Evolutionary conservation across 2,797 vertebrate species (phyloP).

Genomic region (Cirrhinus mrigala): DNA sequence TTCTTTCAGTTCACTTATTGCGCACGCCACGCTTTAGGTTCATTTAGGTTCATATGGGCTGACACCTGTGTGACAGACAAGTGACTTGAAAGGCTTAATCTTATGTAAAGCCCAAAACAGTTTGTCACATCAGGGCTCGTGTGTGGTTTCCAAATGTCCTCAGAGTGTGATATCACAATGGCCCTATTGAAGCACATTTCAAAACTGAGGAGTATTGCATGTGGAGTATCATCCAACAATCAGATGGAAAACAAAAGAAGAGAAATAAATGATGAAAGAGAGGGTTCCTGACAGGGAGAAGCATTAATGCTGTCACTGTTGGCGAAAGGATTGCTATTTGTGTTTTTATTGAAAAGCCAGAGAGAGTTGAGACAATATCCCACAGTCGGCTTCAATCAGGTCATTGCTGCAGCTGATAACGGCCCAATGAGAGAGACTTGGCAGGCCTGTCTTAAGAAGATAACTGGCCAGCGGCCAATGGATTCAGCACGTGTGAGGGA

Average conservation of each 20-base stretch:
- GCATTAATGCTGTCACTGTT: slow-evolving; percentile 28
- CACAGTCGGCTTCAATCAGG: slow-evolving; percentile 23
- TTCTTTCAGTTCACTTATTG: background rate
- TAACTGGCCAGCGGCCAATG: slow-evolving; percentile 1
- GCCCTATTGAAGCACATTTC: background rate
- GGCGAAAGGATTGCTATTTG: background rate
- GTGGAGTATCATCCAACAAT: background rate
- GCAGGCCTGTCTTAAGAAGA: background rate
- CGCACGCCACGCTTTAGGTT: background rate
- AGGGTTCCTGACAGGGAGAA: slow-evolving; percentile 23
- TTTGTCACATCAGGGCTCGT: background rate
- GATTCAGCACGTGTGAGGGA: background rate
- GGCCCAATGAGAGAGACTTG: background rate
- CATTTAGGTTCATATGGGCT: background rate
- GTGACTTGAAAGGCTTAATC: background rate
- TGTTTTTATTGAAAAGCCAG: slow-evolving; percentile 40
- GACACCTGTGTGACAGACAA: background rate
- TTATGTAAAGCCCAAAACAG: background rate
- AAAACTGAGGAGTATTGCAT: background rate
- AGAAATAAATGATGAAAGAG: background rate
- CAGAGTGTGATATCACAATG: background rate
- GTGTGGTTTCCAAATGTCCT: background rate
- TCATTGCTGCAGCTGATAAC: slow-evolving; percentile 23
- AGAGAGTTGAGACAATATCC: slow-evolving; percentile 30
- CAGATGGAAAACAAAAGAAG: background rate